These are phyloP conservation scores for Cyanoliseus patagonus DNA, from an alignment of 2,113 vertebrate genomes.

Conservation along the genomic window DNA sequence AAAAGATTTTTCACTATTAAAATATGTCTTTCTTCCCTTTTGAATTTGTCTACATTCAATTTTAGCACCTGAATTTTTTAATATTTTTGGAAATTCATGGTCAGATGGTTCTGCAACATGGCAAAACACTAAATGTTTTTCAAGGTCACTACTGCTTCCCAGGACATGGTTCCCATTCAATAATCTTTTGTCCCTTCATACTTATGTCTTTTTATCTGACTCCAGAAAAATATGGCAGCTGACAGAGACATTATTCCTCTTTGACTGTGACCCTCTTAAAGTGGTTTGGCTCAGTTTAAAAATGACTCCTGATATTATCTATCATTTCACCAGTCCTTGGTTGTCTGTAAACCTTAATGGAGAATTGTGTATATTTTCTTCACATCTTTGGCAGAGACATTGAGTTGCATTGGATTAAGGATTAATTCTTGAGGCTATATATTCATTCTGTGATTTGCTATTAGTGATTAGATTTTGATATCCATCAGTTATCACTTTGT, in stretches of 20 bases:
- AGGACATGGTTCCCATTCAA: neutral
- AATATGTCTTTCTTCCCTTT: neutral
- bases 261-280: neutral
- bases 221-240: constrained; percentile 16
- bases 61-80: constrained; percentile 14
- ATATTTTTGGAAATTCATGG: constrained; percentile 1
- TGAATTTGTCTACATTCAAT: neutral
- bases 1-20: constrained; percentile 43
- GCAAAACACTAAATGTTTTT: constrained; percentile 8
- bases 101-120: neutral
- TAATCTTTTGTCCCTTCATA: constrained; percentile 12
- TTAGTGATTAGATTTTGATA: neutral
- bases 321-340: neutral
- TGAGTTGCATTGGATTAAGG: neutral
- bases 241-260: neutral
- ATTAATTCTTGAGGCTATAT: neutral
- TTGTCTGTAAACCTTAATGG: neutral
- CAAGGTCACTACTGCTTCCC: constrained; percentile 33
- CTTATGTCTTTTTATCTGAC: constrained; percentile 9
- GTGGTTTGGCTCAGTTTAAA: neutral
- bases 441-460: neutral
- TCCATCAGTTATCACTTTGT: neutral
- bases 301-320: neutral
- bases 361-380: neutral
- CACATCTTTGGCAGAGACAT: neutral